Evolutionary conservation across 2,113 vertebrate species (phyloP).

Genomic region (Notarius lentiginosus): DNA sequence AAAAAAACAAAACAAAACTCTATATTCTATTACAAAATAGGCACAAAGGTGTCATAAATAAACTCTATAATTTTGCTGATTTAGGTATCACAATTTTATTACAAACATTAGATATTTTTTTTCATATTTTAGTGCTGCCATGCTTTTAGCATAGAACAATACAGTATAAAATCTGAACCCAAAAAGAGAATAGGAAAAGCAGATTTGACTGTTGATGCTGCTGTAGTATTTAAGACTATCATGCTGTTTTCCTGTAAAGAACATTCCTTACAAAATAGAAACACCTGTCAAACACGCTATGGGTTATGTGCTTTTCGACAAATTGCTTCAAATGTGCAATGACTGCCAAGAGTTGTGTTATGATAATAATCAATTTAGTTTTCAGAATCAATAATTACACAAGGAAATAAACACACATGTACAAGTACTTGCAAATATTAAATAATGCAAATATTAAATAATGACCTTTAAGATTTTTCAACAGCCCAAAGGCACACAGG

Average conservation of each 20-base stretch:
- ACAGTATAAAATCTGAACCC: slow-evolving; percentile 77
- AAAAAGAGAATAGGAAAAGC: slow-evolving; percentile 71
- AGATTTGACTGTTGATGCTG: slow-evolving; percentile 68
- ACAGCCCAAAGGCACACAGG: slow-evolving; percentile 86
- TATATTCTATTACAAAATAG: neutral
- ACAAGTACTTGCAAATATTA: slow-evolving; percentile 52
- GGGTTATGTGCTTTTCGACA: slow-evolving; percentile 59
- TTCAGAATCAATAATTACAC: slow-evolving; percentile 56
- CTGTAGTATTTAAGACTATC: slow-evolving; percentile 73
- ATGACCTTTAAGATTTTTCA: slow-evolving; percentile 64
- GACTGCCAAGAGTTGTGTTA: slow-evolving; percentile 54
- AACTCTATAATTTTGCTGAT: slow-evolving; percentile 25
- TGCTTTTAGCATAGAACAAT: slow-evolving; percentile 80
- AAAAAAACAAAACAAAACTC: neutral
- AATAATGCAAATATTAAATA: slow-evolving; percentile 66
- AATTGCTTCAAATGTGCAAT: slow-evolving; percentile 54
- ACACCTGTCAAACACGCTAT: slow-evolving; percentile 63
- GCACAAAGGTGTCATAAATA: neutral
- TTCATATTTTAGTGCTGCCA: slow-evolving; percentile 73
- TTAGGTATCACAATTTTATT: slow-evolving; percentile 82
- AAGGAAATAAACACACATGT: slow-evolving; percentile 56
- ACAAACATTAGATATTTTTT: slow-evolving; percentile 77
- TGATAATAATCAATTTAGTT: slow-evolving; percentile 54
- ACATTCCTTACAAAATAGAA: slow-evolving; percentile 72
- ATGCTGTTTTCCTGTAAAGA: slow-evolving; percentile 77